Evolutionary conservation across 2,113 vertebrate species (phyloP).

Genomic region (Crotalus helleri): DNA sequence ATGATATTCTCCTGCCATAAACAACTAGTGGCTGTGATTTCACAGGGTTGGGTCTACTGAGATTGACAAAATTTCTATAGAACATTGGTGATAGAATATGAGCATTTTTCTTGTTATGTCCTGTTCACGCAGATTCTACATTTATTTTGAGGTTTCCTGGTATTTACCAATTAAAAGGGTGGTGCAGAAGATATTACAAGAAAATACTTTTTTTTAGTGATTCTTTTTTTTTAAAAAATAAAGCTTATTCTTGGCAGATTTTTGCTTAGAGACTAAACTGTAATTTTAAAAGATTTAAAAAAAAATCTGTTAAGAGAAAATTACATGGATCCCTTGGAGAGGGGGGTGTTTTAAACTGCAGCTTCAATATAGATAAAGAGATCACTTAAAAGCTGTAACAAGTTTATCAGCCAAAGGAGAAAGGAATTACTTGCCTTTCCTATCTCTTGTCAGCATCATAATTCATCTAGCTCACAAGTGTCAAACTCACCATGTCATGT

Average conservation of each 20-base stretch:
- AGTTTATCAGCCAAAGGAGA: background rate
- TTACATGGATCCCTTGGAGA: background rate
- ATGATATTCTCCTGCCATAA: background rate
- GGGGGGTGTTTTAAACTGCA: background rate
- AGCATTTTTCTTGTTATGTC: background rate
- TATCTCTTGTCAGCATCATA: background rate
- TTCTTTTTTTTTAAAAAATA: background rate
- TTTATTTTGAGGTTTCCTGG: background rate
- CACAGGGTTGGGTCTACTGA: background rate
- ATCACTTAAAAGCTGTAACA: constrained; percentile 21
- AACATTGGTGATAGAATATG: background rate
- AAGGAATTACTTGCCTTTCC: constrained; percentile 1
- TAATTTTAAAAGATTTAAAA: constrained; percentile 22
- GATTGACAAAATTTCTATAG: background rate
- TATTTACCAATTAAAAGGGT: background rate
- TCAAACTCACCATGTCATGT: too few species aligned
- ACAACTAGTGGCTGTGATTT: background rate
- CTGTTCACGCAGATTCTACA: background rate
- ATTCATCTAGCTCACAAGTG: background rate
- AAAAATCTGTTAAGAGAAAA: constrained; percentile 1
- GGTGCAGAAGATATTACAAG: background rate
- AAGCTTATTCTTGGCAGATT: background rate
- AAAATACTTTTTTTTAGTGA: background rate
- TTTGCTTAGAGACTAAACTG: background rate
- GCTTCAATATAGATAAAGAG: background rate